phyloP scores from a whole-genome alignment of 2,113 vertebrate genomes.

The Dissostichus mawsoni region DNA sequence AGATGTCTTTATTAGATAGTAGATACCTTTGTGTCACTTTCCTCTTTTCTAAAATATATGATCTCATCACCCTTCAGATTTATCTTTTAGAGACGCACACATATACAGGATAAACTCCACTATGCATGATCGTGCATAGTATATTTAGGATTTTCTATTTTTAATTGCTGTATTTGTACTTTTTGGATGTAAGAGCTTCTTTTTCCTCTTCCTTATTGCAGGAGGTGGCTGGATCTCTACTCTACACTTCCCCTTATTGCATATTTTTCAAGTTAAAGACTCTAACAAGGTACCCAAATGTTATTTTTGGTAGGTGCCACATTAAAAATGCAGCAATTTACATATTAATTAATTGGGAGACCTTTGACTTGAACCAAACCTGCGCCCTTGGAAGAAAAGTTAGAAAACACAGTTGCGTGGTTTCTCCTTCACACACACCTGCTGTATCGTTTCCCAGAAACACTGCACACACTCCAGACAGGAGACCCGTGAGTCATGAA shows the following conservation, averaged over 20 bases:
- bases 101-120: too few relatives aligned
- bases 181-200: not conserved
- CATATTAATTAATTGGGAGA: not conserved
- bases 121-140: too few relatives aligned
- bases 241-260: not conserved
- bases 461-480: slow-evolving; percentile 47
- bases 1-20: too few relatives aligned
- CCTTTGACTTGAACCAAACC: slow-evolving; percentile 2
- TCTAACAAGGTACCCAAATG: not conserved
- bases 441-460: slow-evolving; percentile 28
- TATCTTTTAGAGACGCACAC: too few relatives aligned
- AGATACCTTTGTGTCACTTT: too few relatives aligned
- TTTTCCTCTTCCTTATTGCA: not conserved
- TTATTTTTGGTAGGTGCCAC: not conserved
- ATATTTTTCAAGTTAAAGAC: not conserved
- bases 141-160: too few relatives aligned
- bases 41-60: too few relatives aligned
- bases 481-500: slow-evolving; percentile 42
- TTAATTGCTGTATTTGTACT: too few relatives aligned
- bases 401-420: slow-evolving; percentile 3
- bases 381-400: not conserved
- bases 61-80: too few relatives aligned
- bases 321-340: slow-evolving; percentile 8
- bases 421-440: slow-evolving; percentile 5
- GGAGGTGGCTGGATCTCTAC: not conserved